Conservation (phyloP, 2,113 vertebrate species). For the Sisor rabdophorus region DNA sequence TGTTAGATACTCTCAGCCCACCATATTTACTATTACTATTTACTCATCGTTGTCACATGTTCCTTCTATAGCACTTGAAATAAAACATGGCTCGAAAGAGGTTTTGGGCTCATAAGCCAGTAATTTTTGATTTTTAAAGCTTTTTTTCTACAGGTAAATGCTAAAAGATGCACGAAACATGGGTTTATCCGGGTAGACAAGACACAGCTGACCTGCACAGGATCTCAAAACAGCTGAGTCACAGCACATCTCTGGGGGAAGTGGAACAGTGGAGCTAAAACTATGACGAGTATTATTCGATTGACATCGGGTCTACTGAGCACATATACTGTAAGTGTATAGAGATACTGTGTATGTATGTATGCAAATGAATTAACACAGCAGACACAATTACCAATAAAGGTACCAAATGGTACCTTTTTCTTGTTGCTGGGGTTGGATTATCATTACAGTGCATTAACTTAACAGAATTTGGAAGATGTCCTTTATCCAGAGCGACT, state of each 20-base stretch:
- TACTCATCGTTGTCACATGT: not conserved
- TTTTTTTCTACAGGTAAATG: not conserved
- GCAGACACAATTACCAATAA: not conserved
- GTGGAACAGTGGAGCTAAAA: not conserved
- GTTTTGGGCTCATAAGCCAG: not conserved
- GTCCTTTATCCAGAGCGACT: too few species aligned
- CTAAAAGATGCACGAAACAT: not conserved
- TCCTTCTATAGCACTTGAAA: not conserved
- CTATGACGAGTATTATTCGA: not conserved
- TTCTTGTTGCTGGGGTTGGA: not conserved
- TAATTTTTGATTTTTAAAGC: not conserved
- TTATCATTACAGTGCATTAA: too few species aligned
- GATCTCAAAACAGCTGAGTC: slow-evolving; percentile 18
- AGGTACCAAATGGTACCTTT: not conserved
- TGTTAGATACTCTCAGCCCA: not conserved
- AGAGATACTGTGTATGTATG: slow-evolving; percentile 5
- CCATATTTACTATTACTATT: not conserved
- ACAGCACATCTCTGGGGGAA: slow-evolving; percentile 5
- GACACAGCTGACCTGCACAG: not conserved
- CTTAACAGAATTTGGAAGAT: too few species aligned
- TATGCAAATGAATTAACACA: not conserved
- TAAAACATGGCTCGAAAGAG: not conserved
- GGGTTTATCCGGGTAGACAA: not conserved
- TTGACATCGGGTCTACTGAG: not conserved
- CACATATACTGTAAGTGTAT: not conserved